Evolutionary conservation across 1,140 invertebrate species (phyloP).

Genomic region (Drosophila ficusphila): DNA sequence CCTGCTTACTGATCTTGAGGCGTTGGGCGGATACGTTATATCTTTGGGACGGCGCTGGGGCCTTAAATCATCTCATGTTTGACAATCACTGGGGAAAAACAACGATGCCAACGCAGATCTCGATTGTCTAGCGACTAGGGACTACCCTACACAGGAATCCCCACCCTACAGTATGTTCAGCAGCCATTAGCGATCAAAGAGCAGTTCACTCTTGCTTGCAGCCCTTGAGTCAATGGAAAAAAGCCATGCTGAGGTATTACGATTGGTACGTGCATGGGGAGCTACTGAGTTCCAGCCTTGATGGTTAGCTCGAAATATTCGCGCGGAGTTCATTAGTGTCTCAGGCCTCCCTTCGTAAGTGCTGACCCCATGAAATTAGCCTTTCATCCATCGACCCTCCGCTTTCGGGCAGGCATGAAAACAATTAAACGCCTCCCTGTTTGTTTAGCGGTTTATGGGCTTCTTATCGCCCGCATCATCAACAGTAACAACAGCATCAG

Average conservation of each 20-base stretch:
- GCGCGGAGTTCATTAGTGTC: no score
- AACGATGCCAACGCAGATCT: constrained; percentile 10
- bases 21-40: constrained; percentile 39
- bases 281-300: no score
- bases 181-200: no score
- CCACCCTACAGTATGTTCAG: no score
- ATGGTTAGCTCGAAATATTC: no score
- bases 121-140: constrained; percentile 3
- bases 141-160: constrained; percentile 39
- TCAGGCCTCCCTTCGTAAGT: neutral
- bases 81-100: constrained; percentile 16
- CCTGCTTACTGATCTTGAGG: constrained; percentile 36
- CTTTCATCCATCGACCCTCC: neutral
- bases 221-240: no score
- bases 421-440: constrained; percentile 21
- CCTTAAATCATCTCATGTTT: constrained; percentile 47
- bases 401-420: constrained; percentile 6
- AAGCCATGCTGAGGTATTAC: no score
- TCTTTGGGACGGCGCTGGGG: constrained; percentile 38
- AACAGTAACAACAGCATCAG: constrained; percentile 7
- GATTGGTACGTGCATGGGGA: no score
- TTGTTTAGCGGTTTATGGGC: constrained; percentile 26
- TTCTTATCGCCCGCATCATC: neutral
- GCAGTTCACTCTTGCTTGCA: no score
- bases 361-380: neutral